Conservation (phyloP, 2,113 vertebrate genomes). For the Pedetes capensis region DNA sequence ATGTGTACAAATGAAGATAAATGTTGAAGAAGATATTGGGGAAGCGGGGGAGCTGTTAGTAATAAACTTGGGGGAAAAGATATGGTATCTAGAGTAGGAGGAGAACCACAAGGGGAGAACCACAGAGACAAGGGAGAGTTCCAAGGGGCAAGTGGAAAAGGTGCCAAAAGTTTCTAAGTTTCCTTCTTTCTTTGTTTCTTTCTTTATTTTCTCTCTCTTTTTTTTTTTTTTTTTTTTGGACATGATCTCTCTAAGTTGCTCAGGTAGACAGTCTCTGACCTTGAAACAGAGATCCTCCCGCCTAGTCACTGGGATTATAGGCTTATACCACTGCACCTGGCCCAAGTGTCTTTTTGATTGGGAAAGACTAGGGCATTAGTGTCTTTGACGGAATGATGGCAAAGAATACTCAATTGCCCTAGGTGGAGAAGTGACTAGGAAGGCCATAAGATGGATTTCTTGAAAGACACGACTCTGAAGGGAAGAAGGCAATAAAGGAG, state of each 20-base stretch:
- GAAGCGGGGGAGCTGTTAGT: neutral
- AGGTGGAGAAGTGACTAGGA: neutral
- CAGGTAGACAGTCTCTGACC: too few relatives aligned
- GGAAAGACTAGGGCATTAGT: neutral
- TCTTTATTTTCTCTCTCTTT: too few relatives aligned
- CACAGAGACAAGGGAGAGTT: neutral
- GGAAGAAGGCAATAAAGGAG: neutral
- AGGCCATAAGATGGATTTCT: neutral
- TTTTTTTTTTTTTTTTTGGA: too few relatives aligned
- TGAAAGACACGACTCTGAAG: neutral
- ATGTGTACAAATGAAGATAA: neutral
- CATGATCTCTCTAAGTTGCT: too few relatives aligned
- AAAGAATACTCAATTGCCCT: neutral
- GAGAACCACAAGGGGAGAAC: neutral
- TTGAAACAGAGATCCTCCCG: too few relatives aligned
- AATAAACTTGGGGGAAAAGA: neutral
- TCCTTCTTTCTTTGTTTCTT: too few relatives aligned
- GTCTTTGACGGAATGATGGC: too few relatives aligned
- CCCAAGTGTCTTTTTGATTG: neutral
- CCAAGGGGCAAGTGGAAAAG: neutral
- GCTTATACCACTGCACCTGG: too few relatives aligned
- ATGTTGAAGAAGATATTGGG: neutral
- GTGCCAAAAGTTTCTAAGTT: neutral
- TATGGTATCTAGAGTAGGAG: neutral
- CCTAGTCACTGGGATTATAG: too few relatives aligned